Conservation (phyloP, 2,888 invertebrate species). For the Euzetes globulus region DNA sequence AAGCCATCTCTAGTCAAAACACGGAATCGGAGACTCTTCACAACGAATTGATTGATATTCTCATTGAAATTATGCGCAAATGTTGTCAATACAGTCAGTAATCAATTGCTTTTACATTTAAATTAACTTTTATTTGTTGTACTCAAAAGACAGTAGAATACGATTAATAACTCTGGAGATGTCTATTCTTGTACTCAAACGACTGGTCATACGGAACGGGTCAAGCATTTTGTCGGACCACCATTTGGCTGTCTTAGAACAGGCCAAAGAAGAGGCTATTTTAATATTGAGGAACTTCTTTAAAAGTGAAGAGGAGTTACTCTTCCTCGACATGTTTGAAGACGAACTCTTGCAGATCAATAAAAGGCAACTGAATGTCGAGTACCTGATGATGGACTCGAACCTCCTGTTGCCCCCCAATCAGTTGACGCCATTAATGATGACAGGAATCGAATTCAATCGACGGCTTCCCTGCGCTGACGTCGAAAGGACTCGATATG, state of each 20-base stretch:
- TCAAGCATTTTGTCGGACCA: slow-evolving; percentile 59
- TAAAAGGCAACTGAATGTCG: slow-evolving; percentile 75
- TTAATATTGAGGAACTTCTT: slow-evolving; percentile 72
- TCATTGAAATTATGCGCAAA: slow-evolving; percentile 70
- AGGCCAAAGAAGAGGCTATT: slow-evolving; percentile 71
- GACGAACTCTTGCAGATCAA: slow-evolving; percentile 91
- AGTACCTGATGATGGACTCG: slow-evolving; percentile 93
- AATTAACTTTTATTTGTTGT: not conserved
- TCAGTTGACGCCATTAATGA: slow-evolving; percentile 67
- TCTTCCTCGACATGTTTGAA: slow-evolving; percentile 97
- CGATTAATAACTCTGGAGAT: slow-evolving; percentile 87
- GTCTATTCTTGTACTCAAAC: slow-evolving; percentile 68
- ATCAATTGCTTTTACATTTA: not conserved
- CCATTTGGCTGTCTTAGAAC: slow-evolving; percentile 61
- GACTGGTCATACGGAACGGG: slow-evolving; percentile 54
- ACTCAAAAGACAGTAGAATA: slow-evolving; percentile 65
- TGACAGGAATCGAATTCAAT: slow-evolving; percentile 83
- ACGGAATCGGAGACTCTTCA: not conserved
- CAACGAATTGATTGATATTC: slow-evolving; percentile 63
- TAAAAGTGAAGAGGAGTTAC: slow-evolving; percentile 71
- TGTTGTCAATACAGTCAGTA: slow-evolving; percentile 76
- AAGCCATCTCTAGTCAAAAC: slow-evolving; percentile 47
- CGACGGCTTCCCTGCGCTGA: slow-evolving; percentile 93
- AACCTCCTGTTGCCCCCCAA: slow-evolving; percentile 89
- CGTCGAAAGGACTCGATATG: slow-evolving; percentile 57